A percentile compares a stretch with the other conserved stretches of the same genome.
phyloP scores from a whole-genome alignment of 2,888 invertebrate species.

The Pocota personata region DNA sequence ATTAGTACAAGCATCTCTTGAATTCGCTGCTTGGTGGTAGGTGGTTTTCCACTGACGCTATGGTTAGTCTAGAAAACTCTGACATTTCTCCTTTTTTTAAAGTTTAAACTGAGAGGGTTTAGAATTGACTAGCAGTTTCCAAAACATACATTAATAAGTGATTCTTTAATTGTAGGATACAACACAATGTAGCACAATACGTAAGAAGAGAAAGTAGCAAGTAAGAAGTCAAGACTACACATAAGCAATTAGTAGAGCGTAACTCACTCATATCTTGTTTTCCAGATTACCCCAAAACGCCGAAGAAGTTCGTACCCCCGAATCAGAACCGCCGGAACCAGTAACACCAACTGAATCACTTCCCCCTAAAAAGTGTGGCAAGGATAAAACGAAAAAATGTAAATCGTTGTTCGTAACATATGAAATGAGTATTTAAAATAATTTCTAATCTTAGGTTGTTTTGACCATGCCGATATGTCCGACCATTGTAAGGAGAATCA shows the following conservation, averaged over 20 bases:
- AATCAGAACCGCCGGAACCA: slow-evolving; percentile 74
- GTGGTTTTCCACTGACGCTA: no score
- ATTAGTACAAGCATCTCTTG: no score
- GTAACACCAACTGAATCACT: slow-evolving; percentile 75
- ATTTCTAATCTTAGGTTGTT: slow-evolving; percentile 64
- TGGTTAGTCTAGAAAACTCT: no score
- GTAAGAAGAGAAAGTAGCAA: slow-evolving; percentile 54
- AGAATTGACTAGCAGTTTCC: background rate
- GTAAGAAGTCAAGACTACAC: background rate
- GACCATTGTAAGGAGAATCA: slow-evolving; percentile 82
- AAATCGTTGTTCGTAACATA: no score
- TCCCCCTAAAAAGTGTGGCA: slow-evolving; percentile 77
- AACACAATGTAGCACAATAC: slow-evolving; percentile 59
- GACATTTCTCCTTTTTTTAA: no score
- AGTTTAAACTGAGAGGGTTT: no score
- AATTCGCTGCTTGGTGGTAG: no score
- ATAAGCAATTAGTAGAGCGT: background rate
- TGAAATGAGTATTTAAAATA: no score
- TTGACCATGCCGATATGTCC: slow-evolving; percentile 77
- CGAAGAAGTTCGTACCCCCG: slow-evolving; percentile 69
- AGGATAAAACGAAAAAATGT: slow-evolving; percentile 81
- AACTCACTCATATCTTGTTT: background rate
- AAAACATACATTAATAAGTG: background rate
- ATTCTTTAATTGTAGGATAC: slow-evolving; percentile 15
- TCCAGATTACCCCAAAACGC: slow-evolving; percentile 52